Conservation (phyloP, 1,140 invertebrate genomes). For the Lysiphlebus fabarum region DNA sequence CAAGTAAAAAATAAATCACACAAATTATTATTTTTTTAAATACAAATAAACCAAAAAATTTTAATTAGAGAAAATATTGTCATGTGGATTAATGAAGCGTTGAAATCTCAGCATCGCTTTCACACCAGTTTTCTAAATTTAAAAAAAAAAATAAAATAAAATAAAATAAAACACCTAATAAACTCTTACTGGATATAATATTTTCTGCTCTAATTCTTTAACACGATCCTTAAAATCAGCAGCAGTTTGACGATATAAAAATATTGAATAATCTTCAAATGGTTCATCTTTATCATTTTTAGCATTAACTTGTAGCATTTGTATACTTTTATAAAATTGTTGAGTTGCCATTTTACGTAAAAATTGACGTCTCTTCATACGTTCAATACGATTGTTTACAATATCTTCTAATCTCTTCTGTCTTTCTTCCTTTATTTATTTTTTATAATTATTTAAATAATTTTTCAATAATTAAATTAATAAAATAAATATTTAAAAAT, state of each 20-base stretch:
- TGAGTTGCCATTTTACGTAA: constrained; percentile 67
- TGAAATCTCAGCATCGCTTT: constrained; percentile 16
- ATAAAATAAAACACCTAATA: not conserved
- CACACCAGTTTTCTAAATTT: constrained; percentile 14
- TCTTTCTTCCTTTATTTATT: constrained; percentile 60
- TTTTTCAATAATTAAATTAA: not conserved
- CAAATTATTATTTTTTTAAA: not conserved
- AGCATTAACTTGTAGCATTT: constrained; percentile 70
- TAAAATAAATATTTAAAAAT: not conserved
- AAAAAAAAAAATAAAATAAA: not conserved
- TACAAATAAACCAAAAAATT: not conserved
- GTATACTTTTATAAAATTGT: constrained; percentile 74
- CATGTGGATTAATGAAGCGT: constrained; percentile 19
- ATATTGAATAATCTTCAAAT: constrained; percentile 74
- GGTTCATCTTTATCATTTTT: constrained; percentile 59
- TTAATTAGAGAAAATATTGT: not conserved
- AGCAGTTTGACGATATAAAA: constrained; percentile 70
- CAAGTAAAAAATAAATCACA: constrained; percentile 6
- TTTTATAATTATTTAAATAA: constrained; percentile 14
- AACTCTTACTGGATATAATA: constrained; percentile 69
- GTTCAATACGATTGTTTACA: constrained; percentile 64
- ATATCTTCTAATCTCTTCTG: constrained; percentile 67
- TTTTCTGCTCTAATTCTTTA: constrained; percentile 73
- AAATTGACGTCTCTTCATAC: constrained; percentile 64
- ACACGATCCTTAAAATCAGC: constrained; percentile 74